Percentiles rank a stretch among this genome's conserved stretches.
phyloP scores from a whole-genome alignment of 2,113 vertebrate species.

The Lucifuga dentata region DNA sequence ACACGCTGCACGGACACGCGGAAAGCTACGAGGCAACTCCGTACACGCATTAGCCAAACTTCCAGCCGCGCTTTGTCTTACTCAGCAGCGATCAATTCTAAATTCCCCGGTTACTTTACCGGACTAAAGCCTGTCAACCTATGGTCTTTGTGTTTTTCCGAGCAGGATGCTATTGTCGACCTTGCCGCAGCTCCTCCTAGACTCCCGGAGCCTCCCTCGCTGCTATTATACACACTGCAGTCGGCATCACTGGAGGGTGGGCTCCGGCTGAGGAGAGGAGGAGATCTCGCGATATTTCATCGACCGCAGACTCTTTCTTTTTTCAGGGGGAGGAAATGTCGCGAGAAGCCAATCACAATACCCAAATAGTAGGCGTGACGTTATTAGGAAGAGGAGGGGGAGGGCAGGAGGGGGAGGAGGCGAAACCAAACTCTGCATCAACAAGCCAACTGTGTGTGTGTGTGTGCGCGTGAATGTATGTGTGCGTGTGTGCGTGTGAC shows the following conservation, averaged over 20 bases:
- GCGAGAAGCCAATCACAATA: conserved; percentile 59
- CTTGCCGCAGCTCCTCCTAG: conserved; percentile 81
- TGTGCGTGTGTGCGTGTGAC: background rate
- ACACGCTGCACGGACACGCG: conserved; percentile 35
- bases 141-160: background rate
- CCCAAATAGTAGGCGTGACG: conserved; percentile 46
- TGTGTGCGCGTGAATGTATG: background rate
- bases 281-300: conserved; percentile 77
- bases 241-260: conserved; percentile 74
- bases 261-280: conserved; percentile 18
- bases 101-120: background rate
- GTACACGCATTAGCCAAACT: conserved; percentile 34
- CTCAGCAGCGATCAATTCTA: conserved; percentile 8
- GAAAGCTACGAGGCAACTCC: conserved; percentile 29
- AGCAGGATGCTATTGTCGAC: conserved; percentile 78
- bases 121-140: background rate
- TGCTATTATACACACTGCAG: conserved; percentile 80
- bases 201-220: conserved; percentile 55
- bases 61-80: conserved; percentile 36
- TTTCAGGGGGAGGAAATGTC: conserved; percentile 9
- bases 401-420: background rate
- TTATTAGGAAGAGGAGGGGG: conserved; percentile 6
- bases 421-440: conserved; percentile 18
- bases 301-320: background rate
- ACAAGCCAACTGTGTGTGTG: background rate